Base-by-base conservation (phyloP, 2,113 vertebrate species). In the Rana temporaria region DNA sequence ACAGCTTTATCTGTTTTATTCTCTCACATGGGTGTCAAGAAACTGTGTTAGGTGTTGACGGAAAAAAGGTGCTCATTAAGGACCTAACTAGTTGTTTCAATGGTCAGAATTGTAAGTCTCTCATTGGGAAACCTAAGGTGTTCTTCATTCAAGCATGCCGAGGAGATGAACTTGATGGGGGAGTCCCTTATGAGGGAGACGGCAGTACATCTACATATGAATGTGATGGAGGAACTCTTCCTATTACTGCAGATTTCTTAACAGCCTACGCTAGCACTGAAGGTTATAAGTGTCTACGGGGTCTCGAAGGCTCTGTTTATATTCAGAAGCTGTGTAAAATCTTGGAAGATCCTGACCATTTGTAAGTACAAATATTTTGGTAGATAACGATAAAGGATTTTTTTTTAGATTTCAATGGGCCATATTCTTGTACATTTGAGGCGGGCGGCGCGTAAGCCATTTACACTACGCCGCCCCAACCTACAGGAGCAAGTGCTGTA, bases 1-100 rank as follows among this genome's bases (percentile, higher is more conserved):
- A 96, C 84, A 93, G 91, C 64, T 92, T 97, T 81, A 88, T 96
- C 70, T 93, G 96, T 76, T 89, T 87, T 59, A 84, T 95, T 60
- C 90, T 96, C 34, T 94, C 93, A 24, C 95, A 96, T 32, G 95
- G 94, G 26, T 81, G 87, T 19, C 79, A 80, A n/a, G 88, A 85
- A 0, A 87, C 85, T 63, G 72, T 97, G 72, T 88, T 48, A 79
- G 95, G 95, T 0, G 0, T 42, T 1, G 94, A 97, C 69, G 85
- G 26, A 14, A 0, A 67, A 6, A 0, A 6, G 9, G 82, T 96
- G 56, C 0, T 4, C 22, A 80, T 95, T 6, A 77, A 55, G 18
- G 80, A 92, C 0, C 79, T 96, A 73, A 70, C 87, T 0, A 0
- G 5, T 59, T 90, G 84, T 76, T 96, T 97, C 87, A 92, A 67